Conservation (phyloP, 2,888 invertebrate genomes). For the Plebejus argus region DNA sequence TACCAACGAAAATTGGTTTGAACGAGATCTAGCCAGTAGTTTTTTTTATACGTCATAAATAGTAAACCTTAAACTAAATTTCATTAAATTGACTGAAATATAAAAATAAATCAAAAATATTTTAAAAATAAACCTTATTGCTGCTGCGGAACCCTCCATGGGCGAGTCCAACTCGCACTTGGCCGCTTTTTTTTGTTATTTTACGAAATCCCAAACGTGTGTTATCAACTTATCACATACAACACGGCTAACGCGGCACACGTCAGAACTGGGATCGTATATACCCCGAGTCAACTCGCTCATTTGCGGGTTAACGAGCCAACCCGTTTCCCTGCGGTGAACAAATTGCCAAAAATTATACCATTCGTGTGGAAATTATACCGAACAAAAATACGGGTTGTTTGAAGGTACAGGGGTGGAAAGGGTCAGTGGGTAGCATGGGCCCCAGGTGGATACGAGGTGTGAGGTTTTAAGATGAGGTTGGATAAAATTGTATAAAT, state of each 20-base stretch:
- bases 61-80: no score
- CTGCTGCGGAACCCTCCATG: no score
- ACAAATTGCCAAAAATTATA: constrained; percentile 18
- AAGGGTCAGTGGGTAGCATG: background rate
- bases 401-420: background rate
- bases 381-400: constrained; percentile 7
- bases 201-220: background rate
- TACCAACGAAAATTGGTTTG: no score
- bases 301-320: background rate
- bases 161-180: no score
- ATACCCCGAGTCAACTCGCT: background rate
- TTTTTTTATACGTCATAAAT: no score
- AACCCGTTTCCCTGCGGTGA: constrained; percentile 8
- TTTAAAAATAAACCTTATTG: no score
- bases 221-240: background rate
- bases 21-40: no score
- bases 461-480: background rate
- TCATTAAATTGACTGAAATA: no score
- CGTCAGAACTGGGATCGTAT: background rate
- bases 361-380: background rate
- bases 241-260: background rate
- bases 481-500: background rate
- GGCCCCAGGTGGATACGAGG: background rate
- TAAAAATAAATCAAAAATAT: no score
- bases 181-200: background rate